These are phyloP conservation scores for Marmota flaviventris DNA, from an alignment of 2,113 vertebrate genomes.

Conservation along the genomic window DNA sequence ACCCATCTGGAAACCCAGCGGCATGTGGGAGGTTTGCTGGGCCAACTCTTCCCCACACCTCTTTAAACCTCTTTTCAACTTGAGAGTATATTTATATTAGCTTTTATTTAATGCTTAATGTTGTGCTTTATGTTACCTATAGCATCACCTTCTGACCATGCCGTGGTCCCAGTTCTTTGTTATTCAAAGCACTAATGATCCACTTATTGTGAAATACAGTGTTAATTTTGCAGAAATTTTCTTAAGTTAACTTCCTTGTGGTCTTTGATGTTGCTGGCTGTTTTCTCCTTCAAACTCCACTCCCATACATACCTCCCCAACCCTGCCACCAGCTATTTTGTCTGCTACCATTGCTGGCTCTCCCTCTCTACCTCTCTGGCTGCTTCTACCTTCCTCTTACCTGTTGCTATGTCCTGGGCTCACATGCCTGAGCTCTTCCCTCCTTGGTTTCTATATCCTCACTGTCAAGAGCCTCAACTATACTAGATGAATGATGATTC, in stretches of 20 bases:
- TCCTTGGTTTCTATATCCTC: background rate
- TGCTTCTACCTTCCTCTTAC: background rate
- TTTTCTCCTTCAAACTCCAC: background rate
- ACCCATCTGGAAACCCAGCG: background rate
- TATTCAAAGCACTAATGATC: background rate
- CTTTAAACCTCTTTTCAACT: background rate
- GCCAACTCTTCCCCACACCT: background rate
- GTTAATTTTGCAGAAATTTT: background rate
- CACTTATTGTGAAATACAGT: background rate
- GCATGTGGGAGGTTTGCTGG: background rate
- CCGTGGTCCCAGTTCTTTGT: background rate
- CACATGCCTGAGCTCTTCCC: background rate
- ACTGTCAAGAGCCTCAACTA: background rate
- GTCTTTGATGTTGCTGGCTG: background rate
- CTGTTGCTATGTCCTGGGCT: background rate
- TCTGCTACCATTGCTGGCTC: background rate
- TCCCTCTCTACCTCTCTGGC: background rate
- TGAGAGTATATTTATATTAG: background rate
- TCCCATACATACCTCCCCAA: too few relatives aligned
- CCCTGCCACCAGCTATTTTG: background rate
- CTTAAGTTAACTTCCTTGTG: background rate
- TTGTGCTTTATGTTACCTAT: background rate
- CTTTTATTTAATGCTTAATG: too few relatives aligned
- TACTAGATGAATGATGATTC: background rate
- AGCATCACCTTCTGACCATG: background rate